Base-by-base conservation (phyloP, 2,113 vertebrate genomes). In the Castor canadensis region DNA sequence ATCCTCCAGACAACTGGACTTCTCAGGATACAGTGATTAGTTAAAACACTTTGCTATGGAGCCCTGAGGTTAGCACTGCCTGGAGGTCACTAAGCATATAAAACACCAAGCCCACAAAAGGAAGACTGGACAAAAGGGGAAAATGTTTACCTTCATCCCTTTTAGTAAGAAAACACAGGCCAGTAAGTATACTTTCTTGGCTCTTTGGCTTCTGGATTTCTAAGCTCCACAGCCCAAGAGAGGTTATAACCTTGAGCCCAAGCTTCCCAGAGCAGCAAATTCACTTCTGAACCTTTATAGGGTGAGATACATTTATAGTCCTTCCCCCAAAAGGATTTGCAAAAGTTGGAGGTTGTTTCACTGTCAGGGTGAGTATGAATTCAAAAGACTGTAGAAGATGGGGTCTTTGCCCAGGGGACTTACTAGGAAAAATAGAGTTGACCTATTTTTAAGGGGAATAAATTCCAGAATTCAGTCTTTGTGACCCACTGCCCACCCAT, bases 361-460 rank as follows among this genome's bases (percentile, higher is more conserved):
- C 69, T 96, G 85, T 84, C 91, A 95, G n/a, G 95, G 92, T 96
- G 69, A 93, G 93, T 97, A 97, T 96, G 88, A 87, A 84, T 83
- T 92, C 0, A 19, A 94, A 87, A 87, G 66, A 93, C 52, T 90
- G 52, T 76, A 95, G 80, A 32, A 86, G 89, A 85, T 72, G 32
- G 72, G 47, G 91, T 90, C 91, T 87, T 94, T 88, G 47, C 95
- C 76, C 76, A 85, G n/a, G 88, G 35, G 96, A 89, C 45, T 89
- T 64, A 60, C 71, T 54, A 92, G 64, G 60, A 80, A 95, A 96
- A 95, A 92, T 58, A 93, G 75, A 95, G 91, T 84, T 95, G 94
- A 95, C 96, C 90, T 96, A 93, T 71, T 96, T 95, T 93, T 95
- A 93, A 91, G 62, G 47, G 35, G 69, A 96, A 97, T 93, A 72